Conservation (phyloP, 2,113 vertebrate genomes). For the Cettia cetti region DNA sequence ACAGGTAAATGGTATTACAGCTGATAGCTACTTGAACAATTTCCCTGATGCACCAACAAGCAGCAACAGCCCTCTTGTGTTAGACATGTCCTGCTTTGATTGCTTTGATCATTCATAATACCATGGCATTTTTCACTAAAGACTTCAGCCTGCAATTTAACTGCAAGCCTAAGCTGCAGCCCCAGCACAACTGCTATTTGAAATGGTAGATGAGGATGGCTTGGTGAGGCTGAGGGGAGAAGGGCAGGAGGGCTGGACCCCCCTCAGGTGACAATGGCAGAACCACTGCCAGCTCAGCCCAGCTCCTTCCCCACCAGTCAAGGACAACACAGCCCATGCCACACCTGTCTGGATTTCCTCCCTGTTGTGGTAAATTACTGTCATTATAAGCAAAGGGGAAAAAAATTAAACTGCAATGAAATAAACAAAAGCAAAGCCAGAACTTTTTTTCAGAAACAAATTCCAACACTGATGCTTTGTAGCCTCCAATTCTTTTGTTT, state of each 20-base stretch:
- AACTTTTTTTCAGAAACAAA: neutral
- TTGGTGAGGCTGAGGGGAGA: neutral
- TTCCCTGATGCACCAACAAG: neutral
- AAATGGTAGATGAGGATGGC: neutral
- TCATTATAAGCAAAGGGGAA: neutral
- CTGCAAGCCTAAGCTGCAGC: neutral
- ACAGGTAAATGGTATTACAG: neutral
- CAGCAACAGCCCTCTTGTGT: neutral
- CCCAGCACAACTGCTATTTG: neutral
- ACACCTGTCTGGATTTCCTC: neutral
- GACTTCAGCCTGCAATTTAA: neutral
- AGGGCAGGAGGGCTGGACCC: neutral
- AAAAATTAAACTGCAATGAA: neutral
- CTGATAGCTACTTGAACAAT: neutral
- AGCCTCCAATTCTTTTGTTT: neutral
- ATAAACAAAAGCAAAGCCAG: neutral
- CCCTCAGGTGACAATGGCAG: fast-evolving
- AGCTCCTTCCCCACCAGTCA: neutral
- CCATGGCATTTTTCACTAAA: neutral
- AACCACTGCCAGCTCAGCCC: neutral
- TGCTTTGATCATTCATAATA: neutral
- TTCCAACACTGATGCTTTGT: neutral
- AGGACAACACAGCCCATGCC: neutral
- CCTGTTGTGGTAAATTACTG: neutral
- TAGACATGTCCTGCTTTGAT: neutral